A percentile compares a stretch with the other conserved stretches of the same genome.
phyloP scores from a whole-genome alignment of 2,888 invertebrate genomes.

The Cephus spinipes region DNA sequence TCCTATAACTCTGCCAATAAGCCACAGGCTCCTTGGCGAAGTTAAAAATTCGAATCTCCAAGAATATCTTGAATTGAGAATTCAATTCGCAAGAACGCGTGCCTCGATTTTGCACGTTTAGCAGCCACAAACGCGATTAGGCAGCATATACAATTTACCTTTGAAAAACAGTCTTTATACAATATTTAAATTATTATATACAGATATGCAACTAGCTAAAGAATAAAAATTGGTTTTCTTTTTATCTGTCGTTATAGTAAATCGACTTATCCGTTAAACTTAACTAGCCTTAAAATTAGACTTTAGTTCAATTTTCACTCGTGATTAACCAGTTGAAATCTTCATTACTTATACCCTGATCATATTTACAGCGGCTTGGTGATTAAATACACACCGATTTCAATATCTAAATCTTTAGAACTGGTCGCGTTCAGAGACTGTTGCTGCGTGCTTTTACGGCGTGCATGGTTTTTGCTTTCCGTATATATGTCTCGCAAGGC shows the following conservation, averaged over 20 bases:
- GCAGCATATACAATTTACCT: slow-evolving; percentile 22
- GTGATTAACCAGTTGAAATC: slow-evolving; percentile 39
- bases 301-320: slow-evolving; percentile 25
- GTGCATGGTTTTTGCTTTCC: background rate
- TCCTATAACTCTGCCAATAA: slow-evolving; percentile 11
- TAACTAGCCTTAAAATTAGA: slow-evolving; percentile 29
- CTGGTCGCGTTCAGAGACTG: slow-evolving; percentile 32
- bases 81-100: slow-evolving; percentile 15
- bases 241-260: slow-evolving; percentile 17
- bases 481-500: slow-evolving; percentile 10
- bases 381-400: slow-evolving; percentile 39
- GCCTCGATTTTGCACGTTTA: slow-evolving; percentile 11
- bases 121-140: slow-evolving; percentile 19
- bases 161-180: slow-evolving; percentile 63
- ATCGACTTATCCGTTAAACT: slow-evolving; percentile 27
- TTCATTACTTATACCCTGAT: slow-evolving; percentile 59
- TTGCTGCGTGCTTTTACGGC: slow-evolving; percentile 7
- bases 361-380: slow-evolving; percentile 55
- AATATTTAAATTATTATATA: slow-evolving; percentile 64
- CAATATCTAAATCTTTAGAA: slow-evolving; percentile 25
- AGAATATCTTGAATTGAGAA: slow-evolving; percentile 25
- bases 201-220: slow-evolving; percentile 55
- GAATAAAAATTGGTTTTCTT: slow-evolving; percentile 47
- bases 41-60: slow-evolving; percentile 25
- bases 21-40: slow-evolving; percentile 28